Base-by-base conservation (phyloP, 2,888 invertebrate genomes). In the Synanthedon andrenaeformis region DNA sequence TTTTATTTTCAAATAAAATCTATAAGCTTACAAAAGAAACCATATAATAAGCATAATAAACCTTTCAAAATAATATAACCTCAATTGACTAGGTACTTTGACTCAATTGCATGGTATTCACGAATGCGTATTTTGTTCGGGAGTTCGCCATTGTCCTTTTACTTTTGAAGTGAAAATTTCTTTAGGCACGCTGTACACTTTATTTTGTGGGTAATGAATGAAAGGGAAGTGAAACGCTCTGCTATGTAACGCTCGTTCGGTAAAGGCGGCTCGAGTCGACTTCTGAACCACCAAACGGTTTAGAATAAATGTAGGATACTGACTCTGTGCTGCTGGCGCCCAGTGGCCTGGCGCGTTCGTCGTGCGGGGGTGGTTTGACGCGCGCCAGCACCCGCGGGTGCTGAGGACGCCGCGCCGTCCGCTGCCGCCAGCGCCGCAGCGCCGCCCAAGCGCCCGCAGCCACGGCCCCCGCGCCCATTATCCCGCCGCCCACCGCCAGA, bases 311-410 rank as follows among this genome's bases (percentile, higher is more conserved):
- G 49, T 5, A 11, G 49, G 17, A 14, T 74, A 83, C 73, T 88
- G 69, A 62, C 89, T 88, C 66, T 57, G 85, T 72, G 57, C 61
- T 56, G 56, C 62, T 66, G 56, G 53, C 59, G 52, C 64, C 58
- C 55, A 62, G 56, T 52, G 69, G 42, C 56, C 62, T 66, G 56
- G 67, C 53, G 58, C 54, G 48, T 23, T 19, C 52, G 52, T 60
- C 6, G 62, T 59, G 41, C 2, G 52, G 42, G 2, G 50, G 52
- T 62, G 64, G 53, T 58, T 51, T 64, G 58, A 55, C 62, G 55
- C 52, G 69, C 62, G 4, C 64, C 60, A 55, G 66, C 64, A 55
- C 57, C 59, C 56, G 56, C 55, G 49, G 52, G 51, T 13, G 51
- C 41, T 49, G 58, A 56, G 55, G 59, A 56, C 17, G 55, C 42